Base-by-base conservation (phyloP, 2,888 invertebrate genomes). In the Lasius platythorax region DNA sequence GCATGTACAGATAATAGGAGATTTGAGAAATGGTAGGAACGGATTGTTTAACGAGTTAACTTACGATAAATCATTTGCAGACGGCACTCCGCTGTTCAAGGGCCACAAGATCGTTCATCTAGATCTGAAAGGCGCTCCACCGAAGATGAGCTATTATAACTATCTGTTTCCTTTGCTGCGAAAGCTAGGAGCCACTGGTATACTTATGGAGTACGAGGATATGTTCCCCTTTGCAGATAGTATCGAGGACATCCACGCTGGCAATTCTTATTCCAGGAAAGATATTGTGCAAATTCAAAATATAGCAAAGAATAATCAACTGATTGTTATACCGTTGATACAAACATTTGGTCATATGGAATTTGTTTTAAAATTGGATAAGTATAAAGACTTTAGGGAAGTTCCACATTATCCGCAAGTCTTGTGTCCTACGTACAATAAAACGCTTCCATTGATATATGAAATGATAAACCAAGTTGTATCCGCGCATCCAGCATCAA, bases 301-400 rank as follows among this genome's bases (percentile, higher is more conserved):
- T 67, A 85, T 96, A 84, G 98, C 97, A 0, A 94, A 94, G 43
- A 92, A 95, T 30, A 95, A 96, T 82, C 95, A 96, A 18, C 95
- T 98, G 1, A 96, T 97, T 86, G 95, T 98, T 0, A 97, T 98
- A 90, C 98, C 98, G 0, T 95, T 98, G 74, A 95, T 98, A n/a
- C 98, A 98, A 95, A 98, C 98, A 0, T 98, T 98, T 94, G 98
- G 98, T 0, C 98, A 98, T 93, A 95, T 98, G 95, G 98, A 98
- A 94, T 97, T 97, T 95, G 96, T 97, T 0, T 95, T 98, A 70
- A 98, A 98, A 93, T 95, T 97, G 37, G 94, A 96, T 46, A 95
- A 97, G 81, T 98, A 96, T 92, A 95, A 96, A 82, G 96, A 97
- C 81, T 95, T 97, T 74, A 95, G 98, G 87, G 98, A 98, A 95